These are phyloP conservation scores for Rhynchophorus ferrugineus DNA, from an alignment of 1,140 invertebrate species.

Conservation along the genomic window DNA sequence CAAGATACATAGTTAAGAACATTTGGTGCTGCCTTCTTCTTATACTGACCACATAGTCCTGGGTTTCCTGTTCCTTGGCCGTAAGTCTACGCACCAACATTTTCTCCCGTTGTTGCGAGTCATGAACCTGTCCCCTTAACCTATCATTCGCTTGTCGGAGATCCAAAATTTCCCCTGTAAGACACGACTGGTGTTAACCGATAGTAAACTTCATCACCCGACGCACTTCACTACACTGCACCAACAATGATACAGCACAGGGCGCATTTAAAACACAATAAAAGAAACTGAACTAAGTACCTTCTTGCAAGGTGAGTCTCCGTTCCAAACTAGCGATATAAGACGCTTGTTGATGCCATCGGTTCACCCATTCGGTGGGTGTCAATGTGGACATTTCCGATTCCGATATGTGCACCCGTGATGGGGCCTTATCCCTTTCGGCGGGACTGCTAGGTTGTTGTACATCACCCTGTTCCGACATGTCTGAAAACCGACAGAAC, in stretches of 20 bases:
- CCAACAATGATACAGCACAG: conserved; percentile 33
- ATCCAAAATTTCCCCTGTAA: conserved; percentile 64
- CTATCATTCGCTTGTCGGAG: conserved; percentile 75
- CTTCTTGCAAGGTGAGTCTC: conserved; percentile 38
- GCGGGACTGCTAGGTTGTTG: conserved; percentile 29
- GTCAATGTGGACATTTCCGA: conserved; percentile 31
- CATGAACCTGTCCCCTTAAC: conserved; percentile 70
- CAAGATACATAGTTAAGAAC: conserved; percentile 26
- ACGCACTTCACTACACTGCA: conserved; percentile 36
- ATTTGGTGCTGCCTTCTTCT: conserved; percentile 18
- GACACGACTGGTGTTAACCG: conserved; percentile 24
- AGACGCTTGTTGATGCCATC: conserved; percentile 38
- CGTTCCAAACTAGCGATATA: conserved; percentile 36
- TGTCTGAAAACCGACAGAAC: conserved; percentile 13
- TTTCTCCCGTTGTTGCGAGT: conserved; percentile 83
- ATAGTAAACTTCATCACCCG: conserved; percentile 7
- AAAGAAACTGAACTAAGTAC: conserved; percentile 38
- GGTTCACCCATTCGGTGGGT: conserved; percentile 31
- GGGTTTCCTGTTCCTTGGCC: conserved; percentile 93
- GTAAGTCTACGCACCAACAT: conserved; percentile 83
- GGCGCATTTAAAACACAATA: conserved; percentile 25
- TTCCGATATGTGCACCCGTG: conserved; percentile 32
- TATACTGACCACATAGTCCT: conserved; percentile 84
- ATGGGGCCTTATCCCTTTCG: conserved; percentile 28
- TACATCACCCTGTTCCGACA: conserved; percentile 31